Evolutionary conservation across 2,797 vertebrate species (phyloP), one percentile per base, ranked within the genome.

Genomic region (Hoplostethus atlanticus): DNA sequence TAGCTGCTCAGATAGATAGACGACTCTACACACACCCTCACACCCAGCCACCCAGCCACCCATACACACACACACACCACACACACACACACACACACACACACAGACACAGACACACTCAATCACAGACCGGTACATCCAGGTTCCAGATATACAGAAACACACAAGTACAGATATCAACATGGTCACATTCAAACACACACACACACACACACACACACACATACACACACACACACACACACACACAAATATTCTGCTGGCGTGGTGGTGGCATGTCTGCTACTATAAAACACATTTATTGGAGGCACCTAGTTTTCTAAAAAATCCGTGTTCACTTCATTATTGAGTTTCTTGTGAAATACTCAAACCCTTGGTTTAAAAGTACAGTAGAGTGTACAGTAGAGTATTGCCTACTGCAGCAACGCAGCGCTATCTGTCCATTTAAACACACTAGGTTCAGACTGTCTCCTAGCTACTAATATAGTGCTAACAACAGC

Each of bases 1-100:
- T 87, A 93, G 90, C 92, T 84, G 90, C 86, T 89, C 78, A 87
- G 86, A 87, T 83, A 92, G 81, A 90, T 80, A 85, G 79, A 86
- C 48, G 72, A 84, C 78, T 80, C 81, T 84, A 86, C 86, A 80
- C 79, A 79, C 57, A 63, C 7, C 70, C 71, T 54, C 68, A 68
- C 17, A 56, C 56, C 54, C 59, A 72, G 74, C 67, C 70, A 65
- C 76, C 2, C 72, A 75, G 71, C 75, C 3, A 57, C 52, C 67
- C 61, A 63, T 7, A 44, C 31, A 58, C 47, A 52, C 69, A 68
- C 75, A 72, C 64, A 63, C 54, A 66, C 12, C 12, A 21, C 15
- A 28, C 21, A 4, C n/a, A 11, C 40, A 62, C 42, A 13, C 47
- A 51, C 13, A 21, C 30, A 51, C 44, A 36, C 50, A 40, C 36